Evolutionary conservation across 1,140 invertebrate species (phyloP), one percentile per base, ranked within the genome.

Genomic region (Triops longicaudatus): DNA sequence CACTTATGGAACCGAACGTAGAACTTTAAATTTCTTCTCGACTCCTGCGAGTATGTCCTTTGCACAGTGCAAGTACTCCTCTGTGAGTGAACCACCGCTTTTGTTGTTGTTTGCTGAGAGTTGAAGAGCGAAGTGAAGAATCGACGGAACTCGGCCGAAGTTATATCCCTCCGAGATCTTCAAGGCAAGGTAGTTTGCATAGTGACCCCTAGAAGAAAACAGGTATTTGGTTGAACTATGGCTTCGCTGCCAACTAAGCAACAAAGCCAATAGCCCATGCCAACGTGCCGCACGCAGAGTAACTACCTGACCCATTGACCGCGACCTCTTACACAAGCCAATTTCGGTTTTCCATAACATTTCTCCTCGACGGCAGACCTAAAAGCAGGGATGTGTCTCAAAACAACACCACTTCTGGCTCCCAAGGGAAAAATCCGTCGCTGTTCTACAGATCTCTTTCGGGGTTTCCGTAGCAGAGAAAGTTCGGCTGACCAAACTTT

Each of bases 301-400:
- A 63, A 63, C 50, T 22, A 63, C n/a, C 50, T 63, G 50, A 63
- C 50, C 50, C 22, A 63, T n/a, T 63, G 50, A 63, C 50, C 50
- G 50, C 50, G 50, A 63, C 50, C 50, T 63, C 14, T 63, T 63
- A 63, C 17, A 14, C 22, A 63, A 63, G 50, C 50, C 14, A 63
- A 14, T 63, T 63, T 63, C 50, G 50, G 50, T 63, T 63, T 63
- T 14, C 50, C 50, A 63, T 63, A 10, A 63, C 10, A 22, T 63
- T 63, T 63, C 50, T 22, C 9, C 50, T 3, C 22, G 4, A 14
- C 22, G 50, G 50, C 50, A 17, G 17, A 17, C 50, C 50, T 22
- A 63, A 63, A 22, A 63, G 6, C 50, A 63, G 50, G 50, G 50
- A 63, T 6, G 22, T 17, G 31, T 63, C 50, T 22, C 17, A 63